phyloP scores from a whole-genome alignment of 2,797 vertebrate species.

The Pseudochaenichthys georgianus region DNA sequence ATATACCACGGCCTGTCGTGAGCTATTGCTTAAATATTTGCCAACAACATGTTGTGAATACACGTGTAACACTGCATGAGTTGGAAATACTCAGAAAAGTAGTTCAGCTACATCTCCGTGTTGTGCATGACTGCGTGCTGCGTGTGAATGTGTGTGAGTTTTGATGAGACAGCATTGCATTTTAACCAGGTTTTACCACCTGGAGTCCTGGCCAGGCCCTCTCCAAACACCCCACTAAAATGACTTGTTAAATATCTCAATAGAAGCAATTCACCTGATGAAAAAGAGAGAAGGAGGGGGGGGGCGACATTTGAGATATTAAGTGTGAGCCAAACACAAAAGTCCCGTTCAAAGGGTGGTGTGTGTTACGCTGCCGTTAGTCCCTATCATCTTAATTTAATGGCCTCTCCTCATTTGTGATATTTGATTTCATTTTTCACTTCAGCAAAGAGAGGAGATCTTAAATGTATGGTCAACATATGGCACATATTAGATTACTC shows the following conservation, averaged over 20 bases:
- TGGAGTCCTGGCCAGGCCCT: conserved; percentile 64
- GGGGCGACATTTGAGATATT: conserved; percentile 59
- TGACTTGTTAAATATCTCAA: conserved; percentile 74
- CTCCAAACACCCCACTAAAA: conserved; percentile 60
- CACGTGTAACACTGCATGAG: no score
- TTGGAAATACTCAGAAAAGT: no score
- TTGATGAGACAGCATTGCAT: neutral
- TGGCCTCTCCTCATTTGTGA: conserved; percentile 74
- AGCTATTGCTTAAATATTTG: no score
- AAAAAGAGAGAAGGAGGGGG: conserved; percentile 45
- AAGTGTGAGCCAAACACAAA: conserved; percentile 74
- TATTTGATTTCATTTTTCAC: conserved; percentile 84
- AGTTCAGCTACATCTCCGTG: neutral
- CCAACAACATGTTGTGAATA: no score
- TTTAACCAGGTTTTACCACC: conserved; percentile 71
- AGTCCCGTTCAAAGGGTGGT: conserved; percentile 62
- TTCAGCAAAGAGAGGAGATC: conserved; percentile 63
- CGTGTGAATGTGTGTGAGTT: neutral
- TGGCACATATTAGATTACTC: conserved; percentile 86
- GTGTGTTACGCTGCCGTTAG: conserved; percentile 65
- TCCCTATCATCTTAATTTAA: conserved; percentile 78
- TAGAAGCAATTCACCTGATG: conserved; percentile 73
- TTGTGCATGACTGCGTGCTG: conserved; percentile 3
- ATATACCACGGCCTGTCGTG: no score
- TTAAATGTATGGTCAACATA: conserved; percentile 83